A percentile compares a stretch with the other conserved stretches of the same genome.
These are phyloP conservation scores for Balaeniceps rex DNA, from an alignment of 2,113 vertebrate genomes.

Conservation along the genomic window DNA sequence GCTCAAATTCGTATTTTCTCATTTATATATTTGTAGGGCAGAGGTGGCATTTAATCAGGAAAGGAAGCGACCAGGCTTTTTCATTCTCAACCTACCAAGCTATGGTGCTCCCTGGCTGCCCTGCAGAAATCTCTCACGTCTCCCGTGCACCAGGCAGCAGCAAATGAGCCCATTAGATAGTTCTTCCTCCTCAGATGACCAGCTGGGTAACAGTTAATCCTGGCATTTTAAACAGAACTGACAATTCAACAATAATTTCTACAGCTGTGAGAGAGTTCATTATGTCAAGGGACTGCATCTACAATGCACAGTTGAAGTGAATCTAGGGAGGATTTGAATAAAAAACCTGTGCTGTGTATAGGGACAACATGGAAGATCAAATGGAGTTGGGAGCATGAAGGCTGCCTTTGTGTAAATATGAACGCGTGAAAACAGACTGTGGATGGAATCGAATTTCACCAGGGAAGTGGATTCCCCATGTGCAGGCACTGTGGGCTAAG, in stretches of 20 bases:
- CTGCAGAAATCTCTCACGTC: not conserved
- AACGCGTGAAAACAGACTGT: not conserved
- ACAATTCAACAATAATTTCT: not conserved
- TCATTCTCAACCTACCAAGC: not conserved
- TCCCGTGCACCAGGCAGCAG: not conserved
- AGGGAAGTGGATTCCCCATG: not conserved
- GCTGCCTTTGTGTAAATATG: not conserved
- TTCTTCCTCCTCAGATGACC: not conserved
- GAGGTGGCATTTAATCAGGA: not conserved
- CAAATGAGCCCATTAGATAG: not conserved
- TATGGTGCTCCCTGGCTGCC: not conserved
- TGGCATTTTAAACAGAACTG: slow-evolving; percentile 7
- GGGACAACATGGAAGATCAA: not conserved
- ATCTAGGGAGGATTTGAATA: not conserved
- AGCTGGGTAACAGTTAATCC: slow-evolving; percentile 2
- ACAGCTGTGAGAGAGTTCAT: not conserved
- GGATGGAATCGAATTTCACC: not conserved
- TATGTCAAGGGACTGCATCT: not conserved
- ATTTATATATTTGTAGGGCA: not conserved
- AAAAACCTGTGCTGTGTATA: not conserved
- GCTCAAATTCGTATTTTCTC: not conserved
- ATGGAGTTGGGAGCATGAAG: not conserved
- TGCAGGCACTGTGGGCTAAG: not conserved
- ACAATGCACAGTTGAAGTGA: not conserved
- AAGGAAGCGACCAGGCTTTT: not conserved